These are phyloP conservation scores for Crotophaga sulcirostris DNA, from an alignment of 2,113 vertebrate genomes.

Conservation along the genomic window DNA sequence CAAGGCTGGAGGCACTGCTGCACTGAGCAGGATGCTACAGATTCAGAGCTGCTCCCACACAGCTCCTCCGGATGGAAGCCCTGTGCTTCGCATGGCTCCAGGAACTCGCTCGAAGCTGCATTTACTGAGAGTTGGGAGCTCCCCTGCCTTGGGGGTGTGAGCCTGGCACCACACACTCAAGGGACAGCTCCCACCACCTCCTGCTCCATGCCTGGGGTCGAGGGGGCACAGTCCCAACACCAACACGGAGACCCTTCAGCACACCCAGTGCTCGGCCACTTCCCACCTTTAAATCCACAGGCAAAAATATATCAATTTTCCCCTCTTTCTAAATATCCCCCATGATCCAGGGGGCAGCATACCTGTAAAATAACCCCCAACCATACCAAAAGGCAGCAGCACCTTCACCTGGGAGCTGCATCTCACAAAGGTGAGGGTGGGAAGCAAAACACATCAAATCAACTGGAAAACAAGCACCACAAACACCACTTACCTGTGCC, in stretches of 20 bases:
- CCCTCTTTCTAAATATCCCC: background rate
- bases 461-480: background rate
- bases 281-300: background rate
- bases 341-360: fast-evolving
- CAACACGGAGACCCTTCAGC: background rate
- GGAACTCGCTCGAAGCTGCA: background rate
- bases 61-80: background rate
- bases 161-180: background rate
- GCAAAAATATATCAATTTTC: background rate
- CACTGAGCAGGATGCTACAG: background rate
- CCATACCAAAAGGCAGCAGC: background rate
- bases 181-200: background rate
- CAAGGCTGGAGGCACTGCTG: background rate
- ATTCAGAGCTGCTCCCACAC: background rate
- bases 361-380: background rate
- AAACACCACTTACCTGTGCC: background rate
- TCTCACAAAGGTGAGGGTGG: background rate
- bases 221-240: background rate
- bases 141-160: background rate
- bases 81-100: background rate
- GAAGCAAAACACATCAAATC: background rate
- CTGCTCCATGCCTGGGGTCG: background rate
- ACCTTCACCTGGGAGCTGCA: background rate
- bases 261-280: fast-evolving
- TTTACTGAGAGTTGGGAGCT: background rate